Evolutionary conservation across 2,888 invertebrate genomes (phyloP).

Genomic region (Zeuzera pyrina): DNA sequence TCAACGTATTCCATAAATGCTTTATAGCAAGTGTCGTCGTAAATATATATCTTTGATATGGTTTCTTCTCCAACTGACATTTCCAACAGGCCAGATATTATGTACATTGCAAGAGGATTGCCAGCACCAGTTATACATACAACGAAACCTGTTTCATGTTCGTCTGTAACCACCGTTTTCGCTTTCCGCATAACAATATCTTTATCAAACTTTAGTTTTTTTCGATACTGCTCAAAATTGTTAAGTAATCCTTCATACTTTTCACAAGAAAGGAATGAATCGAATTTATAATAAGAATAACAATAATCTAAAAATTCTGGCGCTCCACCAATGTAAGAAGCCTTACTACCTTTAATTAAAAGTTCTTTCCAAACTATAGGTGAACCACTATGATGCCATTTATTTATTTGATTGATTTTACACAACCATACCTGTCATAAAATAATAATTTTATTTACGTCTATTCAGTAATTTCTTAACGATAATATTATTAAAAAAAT

Average conservation of each 20-base stretch:
- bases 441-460: not conserved
- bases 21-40: constrained; percentile 32
- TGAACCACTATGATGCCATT: constrained; percentile 70
- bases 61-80: constrained; percentile 24
- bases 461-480: not conserved
- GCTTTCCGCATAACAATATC: constrained; percentile 16
- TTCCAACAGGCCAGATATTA: constrained; percentile 47
- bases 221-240: constrained; percentile 36
- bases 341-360: constrained; percentile 64
- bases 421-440: constrained; percentile 49
- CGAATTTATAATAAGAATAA: constrained; percentile 71
- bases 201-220: constrained; percentile 25
- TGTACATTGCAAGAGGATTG: constrained; percentile 36
- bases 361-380: constrained; percentile 77
- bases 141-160: constrained; percentile 22
- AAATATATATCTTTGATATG: constrained; percentile 45
- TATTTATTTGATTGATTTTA: constrained; percentile 59
- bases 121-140: constrained; percentile 50
- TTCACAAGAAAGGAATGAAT: constrained; percentile 36
- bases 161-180: constrained; percentile 5
- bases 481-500: not conserved
- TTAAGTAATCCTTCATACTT: constrained; percentile 35
- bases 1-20: constrained; percentile 42
- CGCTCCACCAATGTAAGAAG: constrained; percentile 72
- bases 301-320: constrained; percentile 76